Evolutionary conservation across 2,888 invertebrate genomes (phyloP).

Genomic region (Ochropleura leucogaster): DNA sequence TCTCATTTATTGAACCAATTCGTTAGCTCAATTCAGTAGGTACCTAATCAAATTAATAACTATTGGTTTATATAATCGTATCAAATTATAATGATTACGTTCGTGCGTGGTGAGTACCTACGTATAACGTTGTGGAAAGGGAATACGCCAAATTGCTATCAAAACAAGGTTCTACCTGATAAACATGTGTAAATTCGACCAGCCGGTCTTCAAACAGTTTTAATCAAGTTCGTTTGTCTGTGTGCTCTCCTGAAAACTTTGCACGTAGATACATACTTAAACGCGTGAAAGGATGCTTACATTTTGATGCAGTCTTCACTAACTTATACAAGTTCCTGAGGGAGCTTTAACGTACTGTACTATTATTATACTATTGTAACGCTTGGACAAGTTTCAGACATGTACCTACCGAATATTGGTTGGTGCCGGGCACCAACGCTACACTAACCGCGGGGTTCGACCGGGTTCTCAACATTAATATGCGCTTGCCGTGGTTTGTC

Average conservation of each 20-base stretch:
- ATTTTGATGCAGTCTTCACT: not conserved
- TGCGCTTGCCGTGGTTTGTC: not conserved
- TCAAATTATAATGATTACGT: conserved; percentile 27
- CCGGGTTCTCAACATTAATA: not conserved
- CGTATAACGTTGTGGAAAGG: not conserved
- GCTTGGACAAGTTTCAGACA: not conserved
- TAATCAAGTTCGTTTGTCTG: conserved; percentile 3
- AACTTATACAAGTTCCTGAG: not conserved
- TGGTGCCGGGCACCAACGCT: not conserved
- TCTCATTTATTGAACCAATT: conserved; percentile 34
- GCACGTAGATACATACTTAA: not conserved
- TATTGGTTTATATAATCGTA: conserved; percentile 33
- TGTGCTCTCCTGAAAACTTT: conserved; percentile 5
- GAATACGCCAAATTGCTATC: not conserved
- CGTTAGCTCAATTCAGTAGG: conserved; percentile 24
- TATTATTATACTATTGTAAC: not conserved
- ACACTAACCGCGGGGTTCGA: not conserved
- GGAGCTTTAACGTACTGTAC: not conserved
- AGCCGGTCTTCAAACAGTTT: not conserved
- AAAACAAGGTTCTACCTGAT: conserved; percentile 10
- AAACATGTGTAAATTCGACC: not conserved
- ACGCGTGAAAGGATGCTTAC: not conserved
- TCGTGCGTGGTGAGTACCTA: not conserved
- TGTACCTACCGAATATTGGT: not conserved
- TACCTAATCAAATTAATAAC: conserved; percentile 43